Percentiles rank a stretch among this genome's conserved stretches.
These are phyloP conservation scores for Herpailurus yagouaroundi DNA, from an alignment of 2,113 vertebrate species.

Conservation along the genomic window DNA sequence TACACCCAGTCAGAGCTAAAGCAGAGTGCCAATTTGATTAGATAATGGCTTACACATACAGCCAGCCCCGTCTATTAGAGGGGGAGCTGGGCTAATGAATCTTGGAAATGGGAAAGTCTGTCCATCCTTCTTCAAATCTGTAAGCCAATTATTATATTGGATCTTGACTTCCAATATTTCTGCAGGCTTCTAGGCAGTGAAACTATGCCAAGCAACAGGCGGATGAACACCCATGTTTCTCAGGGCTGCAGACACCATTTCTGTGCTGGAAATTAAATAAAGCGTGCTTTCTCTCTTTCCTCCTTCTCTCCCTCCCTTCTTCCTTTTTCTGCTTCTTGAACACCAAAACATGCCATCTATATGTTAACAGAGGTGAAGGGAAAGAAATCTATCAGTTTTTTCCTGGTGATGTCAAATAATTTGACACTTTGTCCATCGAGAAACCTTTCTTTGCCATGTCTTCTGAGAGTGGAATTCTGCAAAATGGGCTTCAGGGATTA, in stretches of 20 bases:
- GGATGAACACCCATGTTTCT: background rate
- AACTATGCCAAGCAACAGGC: constrained; percentile 47
- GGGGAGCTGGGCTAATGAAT: constrained; percentile 69
- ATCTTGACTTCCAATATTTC: constrained; percentile 72
- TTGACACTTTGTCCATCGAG: background rate
- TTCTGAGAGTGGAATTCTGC: background rate
- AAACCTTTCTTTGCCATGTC: background rate
- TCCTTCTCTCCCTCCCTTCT: rapidly evolving
- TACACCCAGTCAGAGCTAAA: background rate
- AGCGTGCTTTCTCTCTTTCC: background rate
- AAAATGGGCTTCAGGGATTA: background rate
- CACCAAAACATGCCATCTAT: background rate
- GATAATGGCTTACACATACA: constrained; percentile 67
- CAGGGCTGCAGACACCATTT: background rate
- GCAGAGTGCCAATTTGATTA: constrained; percentile 69
- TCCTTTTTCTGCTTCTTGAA: background rate
- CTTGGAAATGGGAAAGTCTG: constrained; percentile 71
- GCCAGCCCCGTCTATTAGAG: constrained; percentile 64
- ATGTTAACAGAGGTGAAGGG: background rate
- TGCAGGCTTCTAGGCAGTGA: constrained; percentile 64
- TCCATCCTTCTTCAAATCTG: constrained; percentile 65
- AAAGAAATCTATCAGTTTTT: background rate
- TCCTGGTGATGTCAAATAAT: background rate
- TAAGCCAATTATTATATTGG: constrained; percentile 77
- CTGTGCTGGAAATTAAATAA: background rate